phyloP scores from a whole-genome alignment of 2,797 vertebrate species.

The Gouania willdenowi region DNA sequence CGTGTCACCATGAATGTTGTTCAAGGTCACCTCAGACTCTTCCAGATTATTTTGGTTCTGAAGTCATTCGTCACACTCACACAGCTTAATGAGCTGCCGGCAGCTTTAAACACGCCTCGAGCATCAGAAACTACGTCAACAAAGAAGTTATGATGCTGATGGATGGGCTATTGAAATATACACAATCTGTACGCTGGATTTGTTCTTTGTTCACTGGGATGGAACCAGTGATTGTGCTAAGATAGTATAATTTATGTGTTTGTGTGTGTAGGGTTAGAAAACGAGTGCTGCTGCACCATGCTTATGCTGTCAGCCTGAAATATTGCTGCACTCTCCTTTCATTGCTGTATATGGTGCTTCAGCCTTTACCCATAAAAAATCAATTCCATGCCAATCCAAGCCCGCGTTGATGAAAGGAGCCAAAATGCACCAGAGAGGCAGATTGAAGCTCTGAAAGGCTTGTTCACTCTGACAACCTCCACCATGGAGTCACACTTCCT shows the following conservation, averaged over 20 bases:
- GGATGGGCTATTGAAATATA: slow-evolving; percentile 34
- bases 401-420: slow-evolving; percentile 45
- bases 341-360: slow-evolving; percentile 63
- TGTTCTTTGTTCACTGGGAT: slow-evolving; percentile 31
- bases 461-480: neutral
- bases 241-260: slow-evolving; percentile 47
- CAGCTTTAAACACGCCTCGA: slow-evolving; percentile 1
- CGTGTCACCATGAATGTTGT: neutral
- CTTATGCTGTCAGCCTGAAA: slow-evolving; percentile 68
- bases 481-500: no score
- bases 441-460: slow-evolving; percentile 32
- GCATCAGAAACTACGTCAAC: slow-evolving; percentile 3
- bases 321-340: slow-evolving; percentile 67
- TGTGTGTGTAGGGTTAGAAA: slow-evolving; percentile 16
- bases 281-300: slow-evolving; percentile 34
- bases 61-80: slow-evolving; percentile 29
- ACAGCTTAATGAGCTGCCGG: slow-evolving; percentile 24
- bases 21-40: slow-evolving; percentile 20
- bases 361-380: slow-evolving; percentile 71
- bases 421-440: slow-evolving; percentile 16
- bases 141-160: slow-evolving; percentile 16
- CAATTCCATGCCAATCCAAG: slow-evolving; percentile 57
- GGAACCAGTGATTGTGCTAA: slow-evolving; percentile 42
- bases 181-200: slow-evolving; percentile 33
- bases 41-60: slow-evolving; percentile 29